Evolutionary conservation across 2,888 invertebrate species (phyloP), one percentile per base, ranked within the genome.

Genomic region (Melinaea menophilus): DNA sequence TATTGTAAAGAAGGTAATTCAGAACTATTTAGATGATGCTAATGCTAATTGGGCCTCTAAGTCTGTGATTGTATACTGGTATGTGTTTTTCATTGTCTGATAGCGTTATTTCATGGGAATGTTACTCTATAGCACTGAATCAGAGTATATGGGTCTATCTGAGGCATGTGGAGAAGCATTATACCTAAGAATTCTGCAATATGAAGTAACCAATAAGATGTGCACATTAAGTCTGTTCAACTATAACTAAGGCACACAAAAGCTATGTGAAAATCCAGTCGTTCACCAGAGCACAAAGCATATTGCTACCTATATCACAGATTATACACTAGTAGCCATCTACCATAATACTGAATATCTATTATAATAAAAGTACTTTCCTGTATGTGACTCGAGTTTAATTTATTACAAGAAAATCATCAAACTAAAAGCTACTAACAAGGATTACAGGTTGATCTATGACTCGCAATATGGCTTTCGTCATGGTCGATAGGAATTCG

Each of bases 1-100:
- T n/a, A n/a, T n/a, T n/a, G n/a, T n/a, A n/a, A n/a, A 22, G 22
- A 22, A 22, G 22, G 22, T 22, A 22, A 22, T 22, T 22, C 22
- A 22, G 22, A 22, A 22, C 22, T 22, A 22, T 22, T 22, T 34
- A 22, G 22, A 22, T 22, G 22, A 22, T 22, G 22, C 22, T 22
- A 22, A 22, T 22, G 22, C 22, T 22, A 22, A 22, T 22, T 22
- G 22, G 22, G 22, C 22, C 22, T 22, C 22, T 22, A 22, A 22
- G 22, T 22, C 22, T 22, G 22, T 22, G 22, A 75, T 88, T 85
- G 4, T 78, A 74, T 63, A 75, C 75, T 33, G 77, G 75, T 4
- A 7, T 75, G 59, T 70, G 63, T 65, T 61, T 77, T 79, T n/a
- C 66, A 33, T 37, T 75, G 13, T 70, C 71, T 41, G 70, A 68